phyloP scores from a whole-genome alignment of 2,888 invertebrate species.

The Microdon myrmicae region DNA sequence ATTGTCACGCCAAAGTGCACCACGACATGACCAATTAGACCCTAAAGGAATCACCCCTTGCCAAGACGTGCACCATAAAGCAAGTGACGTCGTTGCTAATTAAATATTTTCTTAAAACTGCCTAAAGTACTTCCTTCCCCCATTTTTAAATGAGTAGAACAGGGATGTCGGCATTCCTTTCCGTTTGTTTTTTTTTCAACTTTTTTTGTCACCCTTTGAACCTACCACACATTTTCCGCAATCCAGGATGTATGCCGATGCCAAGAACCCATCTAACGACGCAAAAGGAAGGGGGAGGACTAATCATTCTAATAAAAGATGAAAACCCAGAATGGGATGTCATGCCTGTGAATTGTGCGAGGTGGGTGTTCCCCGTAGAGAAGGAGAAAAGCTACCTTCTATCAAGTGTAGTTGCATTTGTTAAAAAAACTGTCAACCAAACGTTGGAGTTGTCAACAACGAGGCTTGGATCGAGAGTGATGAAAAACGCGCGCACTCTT shows the following conservation, averaged over 20 bases:
- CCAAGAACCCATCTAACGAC: slow-evolving; percentile 32
- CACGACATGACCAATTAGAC: slow-evolving; percentile 40
- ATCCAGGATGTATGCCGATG: too few species aligned
- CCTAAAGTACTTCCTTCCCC: slow-evolving; percentile 30
- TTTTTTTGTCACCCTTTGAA: too few species aligned
- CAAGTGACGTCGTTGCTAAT: slow-evolving; percentile 40
- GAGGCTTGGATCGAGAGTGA: slow-evolving; percentile 30
- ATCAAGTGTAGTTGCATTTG: slow-evolving; percentile 17
- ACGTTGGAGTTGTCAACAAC: slow-evolving; percentile 43
- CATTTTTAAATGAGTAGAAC: too few species aligned
- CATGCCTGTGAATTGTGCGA: too few species aligned
- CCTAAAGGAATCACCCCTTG: slow-evolving; percentile 42
- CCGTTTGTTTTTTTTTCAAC: too few species aligned
- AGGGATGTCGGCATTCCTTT: background rate
- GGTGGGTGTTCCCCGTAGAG: slow-evolving; percentile 24
- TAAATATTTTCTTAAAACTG: slow-evolving; percentile 52
- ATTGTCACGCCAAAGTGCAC: slow-evolving; percentile 14
- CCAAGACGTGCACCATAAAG: slow-evolving; percentile 6
- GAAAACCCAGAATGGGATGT: slow-evolving; percentile 35
- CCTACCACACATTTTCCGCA: slow-evolving; percentile 52
- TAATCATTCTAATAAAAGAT: slow-evolving; percentile 50
- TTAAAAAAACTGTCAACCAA: slow-evolving; percentile 37
- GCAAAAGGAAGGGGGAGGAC: slow-evolving; percentile 12
- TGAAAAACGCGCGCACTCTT: slow-evolving; percentile 44
- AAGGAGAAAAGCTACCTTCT: slow-evolving; percentile 18